Evolutionary conservation across 37 sponge, comb jelly and placozoan species (phyloP).

Genomic region (Agelas oroides): DNA sequence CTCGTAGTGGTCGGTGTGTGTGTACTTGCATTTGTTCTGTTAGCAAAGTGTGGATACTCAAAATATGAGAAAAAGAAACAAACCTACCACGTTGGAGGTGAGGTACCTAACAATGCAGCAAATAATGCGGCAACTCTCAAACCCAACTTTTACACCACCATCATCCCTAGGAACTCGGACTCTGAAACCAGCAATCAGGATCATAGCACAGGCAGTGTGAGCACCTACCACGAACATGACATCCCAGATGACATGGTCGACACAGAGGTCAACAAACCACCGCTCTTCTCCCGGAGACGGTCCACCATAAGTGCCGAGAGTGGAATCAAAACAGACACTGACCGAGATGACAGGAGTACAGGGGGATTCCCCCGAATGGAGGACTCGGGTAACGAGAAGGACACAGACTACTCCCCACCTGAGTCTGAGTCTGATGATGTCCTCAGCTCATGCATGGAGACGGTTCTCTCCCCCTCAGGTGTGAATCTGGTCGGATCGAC

Average conservation of each 20-base stretch:
- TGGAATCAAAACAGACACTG: conserved; percentile 69
- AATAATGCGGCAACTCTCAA: neutral
- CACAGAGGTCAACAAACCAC: neutral
- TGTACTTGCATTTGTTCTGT: neutral
- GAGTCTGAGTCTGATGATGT: conserved; percentile 62
- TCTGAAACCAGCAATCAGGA: too few species aligned
- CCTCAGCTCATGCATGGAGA: conserved; percentile 52
- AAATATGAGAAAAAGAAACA: conserved; percentile 6
- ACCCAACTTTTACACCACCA: neutral
- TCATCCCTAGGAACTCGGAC: neutral
- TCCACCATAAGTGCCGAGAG: conserved; percentile 68
- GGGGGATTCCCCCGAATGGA: conserved; percentile 20
- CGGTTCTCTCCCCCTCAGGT: conserved; percentile 25
- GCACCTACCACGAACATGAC: conserved; percentile 47
- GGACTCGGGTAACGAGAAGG: conserved; percentile 22
- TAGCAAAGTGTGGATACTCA: neutral
- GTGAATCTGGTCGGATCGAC: conserved; percentile 37
- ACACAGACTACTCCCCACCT: conserved; percentile 33
- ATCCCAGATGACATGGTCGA: conserved; percentile 18
- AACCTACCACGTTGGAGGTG: neutral
- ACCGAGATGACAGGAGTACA: conserved; percentile 24
- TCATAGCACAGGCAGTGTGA: conserved; percentile 14
- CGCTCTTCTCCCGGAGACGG: conserved; percentile 6
- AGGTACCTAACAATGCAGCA: neutral
- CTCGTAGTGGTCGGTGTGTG: conserved; percentile 6